Evolutionary conservation across 2,888 invertebrate species (phyloP).

Genomic region (Xanthorhoe spadicearia): DNA sequence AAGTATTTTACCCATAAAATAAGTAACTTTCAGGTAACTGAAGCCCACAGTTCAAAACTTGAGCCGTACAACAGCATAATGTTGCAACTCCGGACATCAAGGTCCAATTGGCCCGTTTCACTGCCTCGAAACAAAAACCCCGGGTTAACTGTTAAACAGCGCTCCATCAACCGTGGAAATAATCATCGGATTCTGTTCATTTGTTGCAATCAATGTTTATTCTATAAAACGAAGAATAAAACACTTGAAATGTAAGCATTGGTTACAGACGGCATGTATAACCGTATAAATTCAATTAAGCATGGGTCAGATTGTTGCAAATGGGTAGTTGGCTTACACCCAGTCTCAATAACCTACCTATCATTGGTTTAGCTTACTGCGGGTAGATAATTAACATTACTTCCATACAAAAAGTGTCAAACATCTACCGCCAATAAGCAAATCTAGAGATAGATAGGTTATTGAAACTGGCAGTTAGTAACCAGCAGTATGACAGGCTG

Average conservation of each 20-base stretch:
- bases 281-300: not conserved
- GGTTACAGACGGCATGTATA: not conserved
- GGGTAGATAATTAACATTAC: too few species aligned
- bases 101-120: conserved; percentile 81
- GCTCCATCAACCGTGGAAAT: conserved; percentile 59
- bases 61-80: conserved; percentile 50
- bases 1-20: not conserved
- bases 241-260: not conserved
- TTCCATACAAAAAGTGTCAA: too few species aligned
- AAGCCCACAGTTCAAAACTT: conserved; percentile 48
- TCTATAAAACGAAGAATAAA: not conserved
- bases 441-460: too few species aligned
- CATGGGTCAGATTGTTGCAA: too few species aligned
- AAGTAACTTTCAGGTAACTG: not conserved
- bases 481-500: too few species aligned
- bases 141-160: conserved; percentile 43
- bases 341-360: too few species aligned
- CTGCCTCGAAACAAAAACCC: conserved; percentile 72
- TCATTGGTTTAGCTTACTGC: too few species aligned
- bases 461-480: too few species aligned
- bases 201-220: conserved; percentile 7
- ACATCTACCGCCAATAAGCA: too few species aligned
- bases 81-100: conserved; percentile 81
- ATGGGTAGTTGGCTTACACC: too few species aligned
- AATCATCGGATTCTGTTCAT: conserved; percentile 46